phyloP scores from a whole-genome alignment of 2,797 vertebrate species.

The Sebastes goodei region DNA sequence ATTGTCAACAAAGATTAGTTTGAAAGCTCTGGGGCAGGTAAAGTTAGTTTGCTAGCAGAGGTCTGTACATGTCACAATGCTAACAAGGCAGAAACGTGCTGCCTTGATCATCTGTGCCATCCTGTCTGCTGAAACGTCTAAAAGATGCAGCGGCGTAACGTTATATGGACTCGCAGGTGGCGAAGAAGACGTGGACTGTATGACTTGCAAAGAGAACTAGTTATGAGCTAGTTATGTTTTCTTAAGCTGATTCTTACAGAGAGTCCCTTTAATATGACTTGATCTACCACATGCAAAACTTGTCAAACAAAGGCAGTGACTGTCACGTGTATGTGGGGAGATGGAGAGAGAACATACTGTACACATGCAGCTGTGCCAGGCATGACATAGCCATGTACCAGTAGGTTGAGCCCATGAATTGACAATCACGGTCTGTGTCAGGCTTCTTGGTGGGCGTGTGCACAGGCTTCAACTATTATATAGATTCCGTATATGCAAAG shows the following conservation, averaged over 20 bases:
- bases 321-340: neutral
- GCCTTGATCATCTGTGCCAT: too few species aligned
- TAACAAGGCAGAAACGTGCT: too few species aligned
- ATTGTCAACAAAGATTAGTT: too few species aligned
- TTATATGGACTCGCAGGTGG: too few species aligned
- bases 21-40: fast-evolving
- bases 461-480: conserved; percentile 16
- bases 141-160: fast-evolving
- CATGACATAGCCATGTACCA: conserved; percentile 57
- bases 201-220: too few species aligned
- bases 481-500: conserved; percentile 25
- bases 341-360: conserved; percentile 38
- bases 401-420: conserved; percentile 46
- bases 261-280: neutral
- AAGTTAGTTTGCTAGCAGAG: too few species aligned
- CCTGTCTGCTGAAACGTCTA: too few species aligned
- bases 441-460: conserved; percentile 8
- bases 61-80: too few species aligned
- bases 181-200: too few species aligned
- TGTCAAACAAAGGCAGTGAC: conserved; percentile 2
- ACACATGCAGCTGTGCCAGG: conserved; percentile 56
- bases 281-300: neutral
- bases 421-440: conserved; percentile 66
- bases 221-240: too few species aligned
- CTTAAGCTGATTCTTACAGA: too few species aligned